Evolutionary conservation across 2,888 invertebrate species (phyloP).

Genomic region (Exocentrus adspersus): DNA sequence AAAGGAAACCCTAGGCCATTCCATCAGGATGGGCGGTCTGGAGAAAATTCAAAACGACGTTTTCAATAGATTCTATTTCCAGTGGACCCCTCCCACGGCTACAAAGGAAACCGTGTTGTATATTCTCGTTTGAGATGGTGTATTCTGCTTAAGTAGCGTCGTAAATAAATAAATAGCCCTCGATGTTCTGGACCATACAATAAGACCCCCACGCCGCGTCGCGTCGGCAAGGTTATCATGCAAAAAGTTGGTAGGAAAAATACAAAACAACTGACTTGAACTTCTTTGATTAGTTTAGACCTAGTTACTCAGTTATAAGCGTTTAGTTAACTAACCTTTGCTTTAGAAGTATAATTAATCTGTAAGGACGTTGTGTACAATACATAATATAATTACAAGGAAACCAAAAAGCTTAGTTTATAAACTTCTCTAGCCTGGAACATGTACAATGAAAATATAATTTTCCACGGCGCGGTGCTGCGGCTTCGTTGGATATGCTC

Average conservation of each 20-base stretch:
- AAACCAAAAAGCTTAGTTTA: neutral
- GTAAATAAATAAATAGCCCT: constrained; percentile 20
- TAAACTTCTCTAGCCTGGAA: neutral
- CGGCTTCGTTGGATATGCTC: neutral
- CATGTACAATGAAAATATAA: neutral
- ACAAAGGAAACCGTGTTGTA: constrained; percentile 9
- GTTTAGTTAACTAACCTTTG: no score
- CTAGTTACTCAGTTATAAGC: no score
- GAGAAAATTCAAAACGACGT: constrained; percentile 44
- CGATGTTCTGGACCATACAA: constrained; percentile 3
- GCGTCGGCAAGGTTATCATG: no score
- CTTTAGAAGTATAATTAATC: no score
- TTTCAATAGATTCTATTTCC: constrained; percentile 50
- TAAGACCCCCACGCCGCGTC: neutral
- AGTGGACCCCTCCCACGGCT: constrained; percentile 28
- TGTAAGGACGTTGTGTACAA: no score
- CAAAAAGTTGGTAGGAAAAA: no score
- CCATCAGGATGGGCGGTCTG: constrained; percentile 42
- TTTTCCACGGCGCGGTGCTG: no score
- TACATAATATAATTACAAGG: neutral
- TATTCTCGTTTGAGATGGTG: constrained; percentile 4
- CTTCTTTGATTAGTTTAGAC: no score
- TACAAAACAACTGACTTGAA: no score
- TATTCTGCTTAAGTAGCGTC: constrained; percentile 10
- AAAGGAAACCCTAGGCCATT: constrained; percentile 34